These are phyloP conservation scores for Holcopasites calliopsidis DNA, from an alignment of 1,140 invertebrate genomes.

Conservation along the genomic window DNA sequence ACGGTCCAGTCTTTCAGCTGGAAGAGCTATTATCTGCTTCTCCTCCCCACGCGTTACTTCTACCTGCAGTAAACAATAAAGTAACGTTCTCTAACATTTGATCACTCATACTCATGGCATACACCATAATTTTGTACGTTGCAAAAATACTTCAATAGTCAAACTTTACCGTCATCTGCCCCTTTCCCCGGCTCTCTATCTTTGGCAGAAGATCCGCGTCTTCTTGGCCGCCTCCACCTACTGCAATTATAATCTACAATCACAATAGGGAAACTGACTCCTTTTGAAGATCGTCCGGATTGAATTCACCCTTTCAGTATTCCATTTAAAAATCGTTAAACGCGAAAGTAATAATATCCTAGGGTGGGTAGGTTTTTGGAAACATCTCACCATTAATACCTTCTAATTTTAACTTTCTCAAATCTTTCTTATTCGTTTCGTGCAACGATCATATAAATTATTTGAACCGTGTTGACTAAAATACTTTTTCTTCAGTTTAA, in stretches of 20 bases:
- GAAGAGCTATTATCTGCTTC: constrained; percentile 91
- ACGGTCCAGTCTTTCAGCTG: constrained; percentile 90
- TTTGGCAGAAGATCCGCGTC: constrained; percentile 75
- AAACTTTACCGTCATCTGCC: constrained; percentile 76
- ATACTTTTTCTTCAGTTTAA: no score
- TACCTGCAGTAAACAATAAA: constrained; percentile 71
- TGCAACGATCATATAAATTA: no score
- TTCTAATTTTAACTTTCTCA: no score
- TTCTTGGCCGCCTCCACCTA: constrained; percentile 76
- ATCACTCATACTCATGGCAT: no score
- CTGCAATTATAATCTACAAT: constrained; percentile 79
- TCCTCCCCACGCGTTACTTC: constrained; percentile 90
- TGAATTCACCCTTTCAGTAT: constrained; percentile 14
- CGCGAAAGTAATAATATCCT: no score
- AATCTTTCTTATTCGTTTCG: no score
- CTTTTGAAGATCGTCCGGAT: constrained; percentile 29
- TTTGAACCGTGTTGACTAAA: no score
- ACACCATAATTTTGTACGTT: neutral
- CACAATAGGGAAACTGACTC: constrained; percentile 71
- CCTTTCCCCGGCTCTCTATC: constrained; percentile 75
- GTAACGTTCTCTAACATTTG: neutral
- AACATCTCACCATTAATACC: no score
- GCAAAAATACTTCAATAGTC: neutral
- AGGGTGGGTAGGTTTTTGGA: no score
- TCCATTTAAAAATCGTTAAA: constrained; percentile 15